phyloP scores from a whole-genome alignment of 2,888 invertebrate genomes.

The Drosophila leonis region DNA sequence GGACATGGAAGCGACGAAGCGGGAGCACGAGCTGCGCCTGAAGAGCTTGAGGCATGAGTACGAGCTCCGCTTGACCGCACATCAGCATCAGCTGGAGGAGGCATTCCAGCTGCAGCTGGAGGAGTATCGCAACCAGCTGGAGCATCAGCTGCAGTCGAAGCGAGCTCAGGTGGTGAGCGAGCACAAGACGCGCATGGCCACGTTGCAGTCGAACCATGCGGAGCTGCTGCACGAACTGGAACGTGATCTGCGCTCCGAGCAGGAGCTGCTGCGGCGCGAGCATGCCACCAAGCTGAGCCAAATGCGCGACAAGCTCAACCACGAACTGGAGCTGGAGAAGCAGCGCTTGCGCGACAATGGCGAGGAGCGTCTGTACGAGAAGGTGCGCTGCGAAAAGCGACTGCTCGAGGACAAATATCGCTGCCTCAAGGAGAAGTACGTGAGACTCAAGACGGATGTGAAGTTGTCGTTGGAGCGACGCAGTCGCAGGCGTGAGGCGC shows the following conservation, averaged over 20 bases:
- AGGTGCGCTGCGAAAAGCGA: slow-evolving; percentile 90
- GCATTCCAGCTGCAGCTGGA: slow-evolving; percentile 85
- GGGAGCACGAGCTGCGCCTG: slow-evolving; percentile 83
- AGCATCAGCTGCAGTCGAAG: slow-evolving; percentile 86
- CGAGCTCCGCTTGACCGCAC: slow-evolving; percentile 83
- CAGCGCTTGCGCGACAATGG: slow-evolving; percentile 84
- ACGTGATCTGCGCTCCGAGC: slow-evolving; percentile 86
- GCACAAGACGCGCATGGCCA: slow-evolving; percentile 85
- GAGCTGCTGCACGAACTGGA: slow-evolving; percentile 84
- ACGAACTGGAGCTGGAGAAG: slow-evolving; percentile 87
- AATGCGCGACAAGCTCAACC: slow-evolving; percentile 87
- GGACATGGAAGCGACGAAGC: slow-evolving; percentile 77
- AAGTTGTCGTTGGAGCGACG: slow-evolving; percentile 91
- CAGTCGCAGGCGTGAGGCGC: slow-evolving; percentile 88
- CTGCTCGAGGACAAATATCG: slow-evolving; percentile 92
- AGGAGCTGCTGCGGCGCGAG: slow-evolving; percentile 89
- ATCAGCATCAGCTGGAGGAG: slow-evolving; percentile 86
- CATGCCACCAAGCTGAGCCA: slow-evolving; percentile 89
- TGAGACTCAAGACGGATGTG: slow-evolving; percentile 92
- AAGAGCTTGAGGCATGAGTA: slow-evolving; percentile 85
- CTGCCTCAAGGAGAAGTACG: slow-evolving; percentile 93
- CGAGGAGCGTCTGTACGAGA: slow-evolving; percentile 87
- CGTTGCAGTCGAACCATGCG: slow-evolving; percentile 83
- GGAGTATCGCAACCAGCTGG: slow-evolving; percentile 79
- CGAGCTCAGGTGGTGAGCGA: slow-evolving; percentile 87